Evolutionary conservation across 2,888 invertebrate species (phyloP).

Genomic region (Theretra japonica): DNA sequence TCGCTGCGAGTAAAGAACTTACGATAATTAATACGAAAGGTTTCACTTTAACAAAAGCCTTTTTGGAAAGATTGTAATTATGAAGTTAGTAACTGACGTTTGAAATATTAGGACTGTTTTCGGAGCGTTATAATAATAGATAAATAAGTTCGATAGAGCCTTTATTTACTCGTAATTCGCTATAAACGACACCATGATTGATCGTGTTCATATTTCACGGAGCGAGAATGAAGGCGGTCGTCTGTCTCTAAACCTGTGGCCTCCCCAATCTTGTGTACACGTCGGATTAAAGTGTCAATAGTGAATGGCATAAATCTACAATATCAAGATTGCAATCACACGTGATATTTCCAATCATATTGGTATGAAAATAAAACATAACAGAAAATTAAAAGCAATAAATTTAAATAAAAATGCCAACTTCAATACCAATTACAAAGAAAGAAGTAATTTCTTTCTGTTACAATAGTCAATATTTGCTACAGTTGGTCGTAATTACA

Average conservation of each 20-base stretch:
- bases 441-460: neutral
- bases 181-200: conserved; percentile 46
- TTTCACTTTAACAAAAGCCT: neutral
- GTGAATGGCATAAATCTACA: neutral
- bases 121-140: conserved; percentile 42
- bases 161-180: conserved; percentile 46
- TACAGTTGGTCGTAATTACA: neutral
- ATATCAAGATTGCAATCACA: neutral
- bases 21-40: conserved; percentile 4
- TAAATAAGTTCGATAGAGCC: conserved; percentile 50
- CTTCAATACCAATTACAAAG: neutral
- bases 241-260: conserved; percentile 10
- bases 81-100: neutral
- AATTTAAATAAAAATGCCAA: neutral
- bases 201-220: conserved; percentile 51
- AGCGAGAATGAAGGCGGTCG: neutral
- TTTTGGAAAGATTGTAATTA: neutral
- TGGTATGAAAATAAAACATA: neutral
- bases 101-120: conserved; percentile 27
- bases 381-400: neutral
- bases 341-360: neutral
- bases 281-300: neutral
- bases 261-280: neutral
- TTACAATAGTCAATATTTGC: neutral
- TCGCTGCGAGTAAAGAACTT: neutral